A percentile compares a stretch with the other conserved stretches of the same genome.
Conservation (phyloP, 2,797 vertebrate species). For the Galagoides demidoff region DNA sequence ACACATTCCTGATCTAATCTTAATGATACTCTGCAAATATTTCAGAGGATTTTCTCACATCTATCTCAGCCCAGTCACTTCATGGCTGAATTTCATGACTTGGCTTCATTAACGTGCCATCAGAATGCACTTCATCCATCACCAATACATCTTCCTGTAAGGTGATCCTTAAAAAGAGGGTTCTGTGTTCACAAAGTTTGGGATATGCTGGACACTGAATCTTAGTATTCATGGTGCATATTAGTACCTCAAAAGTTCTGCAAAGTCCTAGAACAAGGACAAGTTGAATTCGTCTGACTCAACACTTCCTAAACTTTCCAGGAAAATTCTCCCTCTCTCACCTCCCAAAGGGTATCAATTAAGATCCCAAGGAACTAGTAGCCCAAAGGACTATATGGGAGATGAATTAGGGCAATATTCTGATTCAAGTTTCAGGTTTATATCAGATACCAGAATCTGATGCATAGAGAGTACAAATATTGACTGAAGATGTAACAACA, state of each 20-base stretch:
- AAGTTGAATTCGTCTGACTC: not conserved
- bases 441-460: slow-evolving; percentile 38
- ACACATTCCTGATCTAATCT: slow-evolving; percentile 61
- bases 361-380: not conserved
- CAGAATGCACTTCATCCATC: slow-evolving; percentile 3
- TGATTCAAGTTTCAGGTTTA: not conserved
- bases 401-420: not conserved
- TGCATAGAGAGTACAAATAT: not conserved
- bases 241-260: not conserved
- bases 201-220: not conserved
- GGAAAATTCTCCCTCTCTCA: not conserved
- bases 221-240: not conserved
- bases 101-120: slow-evolving; percentile 62
- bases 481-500: slow-evolving; percentile 24
- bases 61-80: slow-evolving; percentile 18
- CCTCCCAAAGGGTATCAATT: not conserved
- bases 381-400: slow-evolving; percentile 15
- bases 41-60: slow-evolving; percentile 57
- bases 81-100: slow-evolving; percentile 55
- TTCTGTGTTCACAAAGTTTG: slow-evolving; percentile 26
- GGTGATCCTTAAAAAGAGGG: not conserved
- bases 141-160: not conserved
- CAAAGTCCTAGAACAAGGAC: not conserved
- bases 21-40: slow-evolving; percentile 63
- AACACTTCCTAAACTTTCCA: slow-evolving; percentile 18